These are phyloP conservation scores for Papilio protenor DNA, from an alignment of 2,888 invertebrate species.

Conservation along the genomic window DNA sequence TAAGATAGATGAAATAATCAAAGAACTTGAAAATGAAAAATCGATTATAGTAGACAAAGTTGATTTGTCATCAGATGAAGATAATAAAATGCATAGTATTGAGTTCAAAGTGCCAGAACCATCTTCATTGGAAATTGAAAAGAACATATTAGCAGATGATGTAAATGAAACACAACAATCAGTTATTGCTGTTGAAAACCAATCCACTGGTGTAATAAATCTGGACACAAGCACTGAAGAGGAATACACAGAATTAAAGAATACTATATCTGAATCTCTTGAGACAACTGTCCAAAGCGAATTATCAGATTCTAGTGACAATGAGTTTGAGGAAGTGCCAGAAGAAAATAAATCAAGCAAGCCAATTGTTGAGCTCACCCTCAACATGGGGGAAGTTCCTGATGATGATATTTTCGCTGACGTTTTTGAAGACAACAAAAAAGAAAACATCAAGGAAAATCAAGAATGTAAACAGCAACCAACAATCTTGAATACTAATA, in stretches of 20 bases:
- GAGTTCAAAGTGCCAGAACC: not conserved
- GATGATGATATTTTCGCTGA: constrained; percentile 89
- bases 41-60: constrained; percentile 68
- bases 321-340: constrained; percentile 82
- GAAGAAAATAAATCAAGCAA: constrained; percentile 66
- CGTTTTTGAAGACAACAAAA: constrained; percentile 76
- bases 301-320: constrained; percentile 68
- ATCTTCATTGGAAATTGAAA: constrained; percentile 20
- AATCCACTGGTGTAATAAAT: constrained; percentile 59
- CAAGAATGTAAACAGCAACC: not conserved
- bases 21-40: constrained; percentile 71
- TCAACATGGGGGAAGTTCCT: constrained; percentile 65
- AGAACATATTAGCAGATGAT: constrained; percentile 39
- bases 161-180: constrained; percentile 62
- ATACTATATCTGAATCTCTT: constrained; percentile 31
- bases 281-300: constrained; percentile 46
- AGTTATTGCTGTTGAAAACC: constrained; percentile 63
- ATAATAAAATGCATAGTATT: constrained; percentile 56
- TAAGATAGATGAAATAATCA: constrained; percentile 66
- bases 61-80: constrained; percentile 70
- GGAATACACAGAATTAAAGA: constrained; percentile 42
- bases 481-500: not conserved
- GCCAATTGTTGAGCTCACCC: constrained; percentile 76
- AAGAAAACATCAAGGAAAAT: not conserved
- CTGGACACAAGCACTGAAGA: constrained; percentile 66